Evolutionary conservation across 2,888 invertebrate genomes (phyloP).

Genomic region (Heteropelma amictum): DNA sequence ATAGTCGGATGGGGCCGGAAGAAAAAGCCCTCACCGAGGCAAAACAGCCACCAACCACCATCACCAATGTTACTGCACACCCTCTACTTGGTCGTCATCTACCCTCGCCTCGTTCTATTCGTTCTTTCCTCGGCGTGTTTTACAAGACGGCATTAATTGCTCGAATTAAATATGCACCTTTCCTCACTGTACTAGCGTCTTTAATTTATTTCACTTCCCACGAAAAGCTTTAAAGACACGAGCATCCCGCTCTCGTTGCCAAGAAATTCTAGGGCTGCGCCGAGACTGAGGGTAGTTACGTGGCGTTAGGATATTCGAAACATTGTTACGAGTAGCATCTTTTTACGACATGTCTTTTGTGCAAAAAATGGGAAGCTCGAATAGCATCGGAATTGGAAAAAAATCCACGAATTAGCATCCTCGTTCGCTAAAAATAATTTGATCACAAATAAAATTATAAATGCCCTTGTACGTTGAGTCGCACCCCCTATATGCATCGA

Average conservation of each 20-base stretch:
- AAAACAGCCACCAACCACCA: constrained; percentile 69
- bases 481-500: background rate
- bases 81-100: constrained; percentile 43
- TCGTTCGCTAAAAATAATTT: too few relatives aligned
- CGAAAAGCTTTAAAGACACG: constrained; percentile 73
- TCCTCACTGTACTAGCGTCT: constrained; percentile 61
- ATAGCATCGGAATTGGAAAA: too few relatives aligned
- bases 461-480: background rate
- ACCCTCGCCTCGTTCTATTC: constrained; percentile 23
- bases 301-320: background rate
- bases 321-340: too few relatives aligned
- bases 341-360: too few relatives aligned
- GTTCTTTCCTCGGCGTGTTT: constrained; percentile 71
- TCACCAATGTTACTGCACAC: constrained; percentile 51
- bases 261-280: constrained; percentile 45
- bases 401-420: too few relatives aligned
- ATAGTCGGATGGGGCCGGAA: constrained; percentile 64
- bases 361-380: too few relatives aligned
- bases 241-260: constrained; percentile 61
- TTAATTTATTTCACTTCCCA: constrained; percentile 77
- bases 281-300: background rate
- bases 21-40: constrained; percentile 57
- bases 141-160: constrained; percentile 78
- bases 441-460: too few relatives aligned
- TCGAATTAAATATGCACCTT: constrained; percentile 78